Conservation (phyloP, 2,113 vertebrate species). For the Callipepla californica region DNA sequence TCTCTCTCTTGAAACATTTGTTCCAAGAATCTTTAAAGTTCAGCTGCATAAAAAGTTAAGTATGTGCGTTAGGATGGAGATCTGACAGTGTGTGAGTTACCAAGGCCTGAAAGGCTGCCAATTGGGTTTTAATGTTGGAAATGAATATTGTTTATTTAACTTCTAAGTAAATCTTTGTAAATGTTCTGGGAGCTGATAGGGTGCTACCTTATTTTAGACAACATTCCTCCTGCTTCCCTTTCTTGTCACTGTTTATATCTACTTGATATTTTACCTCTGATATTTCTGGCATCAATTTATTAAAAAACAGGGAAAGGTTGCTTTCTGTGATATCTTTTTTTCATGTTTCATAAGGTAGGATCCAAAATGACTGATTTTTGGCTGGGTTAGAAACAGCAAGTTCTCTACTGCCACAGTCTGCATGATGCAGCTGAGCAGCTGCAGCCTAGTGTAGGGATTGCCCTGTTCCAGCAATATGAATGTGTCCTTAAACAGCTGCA, state of each 20-base stretch:
- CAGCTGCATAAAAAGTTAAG: neutral
- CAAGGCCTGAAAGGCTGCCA: neutral
- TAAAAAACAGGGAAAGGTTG: neutral
- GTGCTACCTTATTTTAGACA: neutral
- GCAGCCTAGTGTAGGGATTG: conserved; percentile 12
- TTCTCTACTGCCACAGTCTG: neutral
- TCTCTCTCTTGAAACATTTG: neutral
- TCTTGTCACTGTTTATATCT: conserved; percentile 17
- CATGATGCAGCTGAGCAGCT: neutral
- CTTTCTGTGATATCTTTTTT: conserved; percentile 32
- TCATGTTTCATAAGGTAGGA: neutral
- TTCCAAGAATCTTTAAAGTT: neutral
- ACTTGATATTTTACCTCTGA: neutral
- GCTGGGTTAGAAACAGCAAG: neutral
- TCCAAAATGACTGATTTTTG: conserved; percentile 30
- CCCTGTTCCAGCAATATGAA: neutral
- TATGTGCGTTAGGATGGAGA: neutral
- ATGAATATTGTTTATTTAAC: neutral
- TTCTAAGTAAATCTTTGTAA: conserved; percentile 33
- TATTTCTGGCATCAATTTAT: neutral
- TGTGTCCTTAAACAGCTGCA: neutral
- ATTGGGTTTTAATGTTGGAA: conserved; percentile 17
- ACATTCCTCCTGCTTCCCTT: neutral
- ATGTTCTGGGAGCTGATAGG: neutral
- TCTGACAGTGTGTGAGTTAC: conserved; percentile 4